These are phyloP conservation scores for Boleophthalmus pectinirostris DNA, from an alignment of 2,113 vertebrate species.

Conservation along the genomic window DNA sequence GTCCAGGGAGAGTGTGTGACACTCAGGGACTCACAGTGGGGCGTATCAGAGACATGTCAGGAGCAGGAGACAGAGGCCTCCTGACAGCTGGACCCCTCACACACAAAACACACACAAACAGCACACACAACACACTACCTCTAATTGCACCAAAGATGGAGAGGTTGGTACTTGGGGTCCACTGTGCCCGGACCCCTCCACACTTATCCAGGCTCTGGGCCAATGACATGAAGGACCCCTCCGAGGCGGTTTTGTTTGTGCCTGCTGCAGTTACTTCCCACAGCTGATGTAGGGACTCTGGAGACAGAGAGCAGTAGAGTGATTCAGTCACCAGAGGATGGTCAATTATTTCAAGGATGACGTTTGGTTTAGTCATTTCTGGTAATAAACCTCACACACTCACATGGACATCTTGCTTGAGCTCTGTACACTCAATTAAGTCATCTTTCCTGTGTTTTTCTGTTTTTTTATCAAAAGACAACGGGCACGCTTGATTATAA, in stretches of 20 bases:
- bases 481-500: not conserved
- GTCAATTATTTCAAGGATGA: conserved; percentile 31
- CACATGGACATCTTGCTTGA: not conserved
- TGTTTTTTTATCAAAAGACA: not conserved
- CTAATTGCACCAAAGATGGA: conserved; percentile 73
- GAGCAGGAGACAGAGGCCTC: conserved; percentile 72
- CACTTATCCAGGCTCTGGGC: conserved; percentile 54
- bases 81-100: conserved; percentile 73
- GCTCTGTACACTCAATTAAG: not conserved
- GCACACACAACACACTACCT: conserved; percentile 25
- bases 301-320: conserved; percentile 46
- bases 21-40: conserved; percentile 66
- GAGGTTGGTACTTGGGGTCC: conserved; percentile 51
- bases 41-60: conserved; percentile 75
- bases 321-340: conserved; percentile 41
- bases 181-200: conserved; percentile 47
- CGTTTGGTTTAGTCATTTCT: conserved; percentile 34
- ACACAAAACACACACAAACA: conserved; percentile 13
- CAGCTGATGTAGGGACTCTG: conserved; percentile 61
- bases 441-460: not conserved
- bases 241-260: conserved; percentile 65
- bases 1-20: conserved; percentile 63
- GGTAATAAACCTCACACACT: not conserved
- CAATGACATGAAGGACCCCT: conserved; percentile 68
- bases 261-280: conserved; percentile 67